Percentiles rank a stretch among this genome's conserved stretches.
phyloP scores from a whole-genome alignment of 2,888 invertebrate genomes.

The Ennomos fuscantarius region DNA sequence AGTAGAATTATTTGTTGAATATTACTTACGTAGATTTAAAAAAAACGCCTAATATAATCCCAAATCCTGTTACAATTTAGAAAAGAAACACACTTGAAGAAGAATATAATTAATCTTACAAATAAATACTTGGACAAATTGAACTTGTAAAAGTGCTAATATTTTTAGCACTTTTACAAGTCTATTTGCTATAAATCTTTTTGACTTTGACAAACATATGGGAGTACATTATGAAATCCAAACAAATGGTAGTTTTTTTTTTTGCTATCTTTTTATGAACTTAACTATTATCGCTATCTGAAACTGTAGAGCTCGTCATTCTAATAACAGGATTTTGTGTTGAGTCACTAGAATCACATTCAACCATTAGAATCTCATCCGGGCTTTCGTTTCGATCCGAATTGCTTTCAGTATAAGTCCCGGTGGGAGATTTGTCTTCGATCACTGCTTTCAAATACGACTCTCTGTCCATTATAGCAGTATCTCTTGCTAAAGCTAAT shows the following conservation, averaged over 20 bases:
- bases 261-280: neutral
- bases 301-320: slow-evolving; percentile 78
- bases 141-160: too few relatives aligned
- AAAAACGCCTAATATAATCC: neutral
- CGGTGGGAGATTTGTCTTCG: slow-evolving; percentile 78
- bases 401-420: slow-evolving; percentile 78
- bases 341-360: slow-evolving; percentile 79
- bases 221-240: too few relatives aligned
- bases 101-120: too few relatives aligned
- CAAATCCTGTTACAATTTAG: neutral
- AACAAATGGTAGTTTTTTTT: too few relatives aligned
- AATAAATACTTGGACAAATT: too few relatives aligned
- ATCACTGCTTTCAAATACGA: slow-evolving; percentile 79
- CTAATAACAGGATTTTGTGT: slow-evolving; percentile 77
- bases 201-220: too few relatives aligned
- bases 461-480: slow-evolving; percentile 72
- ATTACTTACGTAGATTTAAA: too few relatives aligned
- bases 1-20: slow-evolving; percentile 5
- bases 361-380: slow-evolving; percentile 79
- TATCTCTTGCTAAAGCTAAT: slow-evolving; percentile 71
- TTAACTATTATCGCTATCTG: slow-evolving; percentile 78
- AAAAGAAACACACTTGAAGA: too few relatives aligned
- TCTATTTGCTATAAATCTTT: too few relatives aligned
- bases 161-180: too few relatives aligned
- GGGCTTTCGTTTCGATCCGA: slow-evolving; percentile 79